phyloP scores from a whole-genome alignment of 2,888 invertebrate species.

The Lepidonotus clava region DNA sequence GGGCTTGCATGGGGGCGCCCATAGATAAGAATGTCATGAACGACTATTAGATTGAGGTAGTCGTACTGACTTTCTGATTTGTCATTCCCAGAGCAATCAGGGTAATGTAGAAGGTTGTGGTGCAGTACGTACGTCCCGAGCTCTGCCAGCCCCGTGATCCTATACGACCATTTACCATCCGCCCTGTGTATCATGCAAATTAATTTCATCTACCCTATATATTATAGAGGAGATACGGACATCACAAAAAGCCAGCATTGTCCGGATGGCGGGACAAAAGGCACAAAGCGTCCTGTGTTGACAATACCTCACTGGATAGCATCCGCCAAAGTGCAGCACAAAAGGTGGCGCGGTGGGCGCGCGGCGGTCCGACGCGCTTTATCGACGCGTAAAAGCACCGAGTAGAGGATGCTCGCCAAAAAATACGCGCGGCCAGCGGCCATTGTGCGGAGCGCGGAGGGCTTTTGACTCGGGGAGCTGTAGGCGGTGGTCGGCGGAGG shows the following conservation, averaged over 20 bases:
- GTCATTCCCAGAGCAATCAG: neutral
- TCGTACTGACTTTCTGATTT: no score
- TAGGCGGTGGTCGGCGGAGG: neutral
- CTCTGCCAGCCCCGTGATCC: no score
- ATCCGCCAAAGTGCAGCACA: neutral
- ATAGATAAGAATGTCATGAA: no score
- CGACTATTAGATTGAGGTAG: no score
- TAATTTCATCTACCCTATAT: neutral
- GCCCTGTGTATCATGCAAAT: neutral
- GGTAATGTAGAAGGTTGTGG: neutral
- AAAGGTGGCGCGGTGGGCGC: neutral
- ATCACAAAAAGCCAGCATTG: neutral
- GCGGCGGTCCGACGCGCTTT: neutral
- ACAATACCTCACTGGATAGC: neutral
- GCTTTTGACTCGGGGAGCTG: neutral
- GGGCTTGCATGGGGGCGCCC: no score
- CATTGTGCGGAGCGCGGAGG: neutral
- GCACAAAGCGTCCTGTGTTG: neutral
- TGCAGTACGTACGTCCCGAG: no score
- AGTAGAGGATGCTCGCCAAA: neutral
- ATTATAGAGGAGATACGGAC: neutral
- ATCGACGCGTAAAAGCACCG: neutral
- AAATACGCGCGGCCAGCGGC: neutral
- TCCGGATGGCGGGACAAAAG: slow-evolving; percentile 15
- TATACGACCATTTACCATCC: neutral